phyloP scores from a whole-genome alignment of 1,140 invertebrate species.

The Drosophila bocki region DNA sequence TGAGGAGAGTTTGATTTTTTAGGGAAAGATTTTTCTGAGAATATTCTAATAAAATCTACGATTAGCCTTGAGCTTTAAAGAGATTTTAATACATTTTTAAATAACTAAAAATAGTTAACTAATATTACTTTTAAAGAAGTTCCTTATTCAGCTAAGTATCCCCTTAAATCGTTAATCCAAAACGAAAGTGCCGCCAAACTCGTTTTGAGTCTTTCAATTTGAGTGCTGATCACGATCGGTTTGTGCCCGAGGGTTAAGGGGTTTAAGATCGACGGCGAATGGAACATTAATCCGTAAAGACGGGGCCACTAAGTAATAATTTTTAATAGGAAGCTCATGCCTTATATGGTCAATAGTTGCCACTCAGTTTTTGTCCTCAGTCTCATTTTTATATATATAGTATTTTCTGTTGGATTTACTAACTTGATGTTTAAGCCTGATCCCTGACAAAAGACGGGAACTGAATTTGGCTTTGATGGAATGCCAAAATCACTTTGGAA shows the following conservation, averaged over 20 bases:
- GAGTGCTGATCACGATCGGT: conserved; percentile 54
- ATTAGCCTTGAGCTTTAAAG: background rate
- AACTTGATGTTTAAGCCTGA: conserved; percentile 45
- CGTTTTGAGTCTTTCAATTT: conserved; percentile 27
- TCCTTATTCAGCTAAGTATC: conserved; percentile 25
- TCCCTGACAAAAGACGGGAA: conserved; percentile 39
- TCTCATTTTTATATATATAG: background rate
- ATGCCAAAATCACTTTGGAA: conserved; percentile 58
- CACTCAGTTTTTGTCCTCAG: conserved; percentile 46
- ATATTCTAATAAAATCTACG: background rate
- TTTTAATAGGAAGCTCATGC: conserved; percentile 73
- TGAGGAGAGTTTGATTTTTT: background rate
- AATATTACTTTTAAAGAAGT: background rate
- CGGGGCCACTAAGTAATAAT: conserved; percentile 69
- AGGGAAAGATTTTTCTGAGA: background rate
- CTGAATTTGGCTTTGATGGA: conserved; percentile 67
- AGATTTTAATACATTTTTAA: background rate
- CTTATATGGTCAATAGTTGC: conserved; percentile 72
- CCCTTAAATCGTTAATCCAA: conserved; percentile 17
- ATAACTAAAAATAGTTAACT: background rate
- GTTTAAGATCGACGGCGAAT: conserved; percentile 31
- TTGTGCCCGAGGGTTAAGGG: conserved; percentile 1
- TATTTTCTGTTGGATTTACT: conserved; percentile 7
- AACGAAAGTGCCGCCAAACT: conserved; percentile 27
- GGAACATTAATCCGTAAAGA: conserved; percentile 75